Evolutionary conservation across 2,888 invertebrate genomes (phyloP), one percentile per base, ranked within the genome.

Genomic region (Melinaea menophilus): DNA sequence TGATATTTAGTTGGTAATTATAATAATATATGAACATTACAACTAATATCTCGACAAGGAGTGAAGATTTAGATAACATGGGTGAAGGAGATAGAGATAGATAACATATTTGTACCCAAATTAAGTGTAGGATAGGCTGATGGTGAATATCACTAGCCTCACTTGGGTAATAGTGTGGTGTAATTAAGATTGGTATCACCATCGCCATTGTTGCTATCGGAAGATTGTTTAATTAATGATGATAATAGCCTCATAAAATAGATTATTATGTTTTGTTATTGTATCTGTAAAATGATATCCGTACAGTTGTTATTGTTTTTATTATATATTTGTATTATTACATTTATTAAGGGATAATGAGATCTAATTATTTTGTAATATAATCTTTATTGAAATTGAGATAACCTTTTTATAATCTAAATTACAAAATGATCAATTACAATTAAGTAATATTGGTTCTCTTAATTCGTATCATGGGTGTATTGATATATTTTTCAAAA

Each of bases 201-300:
- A 41, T 34, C 59, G 59, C 37, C 37, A 54, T 59, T 59, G 54
- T 54, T 22, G 59, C 59, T 46, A 37, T 34, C 34, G 51, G 37
- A 59, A 59, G 59, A 59, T 54, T 59, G 59, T 59, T 54, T 59
- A 54, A 54, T 54, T 59, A 31, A 31, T 54, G 59, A 59, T 59
- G 54, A 59, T 22, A 22, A 59, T 59, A 59, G 59, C n/a, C 7
- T 54, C 1, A 54, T 59, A 59, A 54, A 54, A 37, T 54, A 41
- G 45, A 35, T 59, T 41, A 59, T 59, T 59, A 59, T 11, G 3
- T 5, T 59, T 41, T 54, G 31, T 41, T 54, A 59, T 59, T 7
- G 12, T 54, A 41, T 54, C 7, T 31, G 33, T 59, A 48, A 4
- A 31, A 22, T 7, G 12, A 54, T 31, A 22, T 31, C 4, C 33